phyloP scores from a whole-genome alignment of 2,888 invertebrate species.

The Lasioglossum pauxillum region DNA sequence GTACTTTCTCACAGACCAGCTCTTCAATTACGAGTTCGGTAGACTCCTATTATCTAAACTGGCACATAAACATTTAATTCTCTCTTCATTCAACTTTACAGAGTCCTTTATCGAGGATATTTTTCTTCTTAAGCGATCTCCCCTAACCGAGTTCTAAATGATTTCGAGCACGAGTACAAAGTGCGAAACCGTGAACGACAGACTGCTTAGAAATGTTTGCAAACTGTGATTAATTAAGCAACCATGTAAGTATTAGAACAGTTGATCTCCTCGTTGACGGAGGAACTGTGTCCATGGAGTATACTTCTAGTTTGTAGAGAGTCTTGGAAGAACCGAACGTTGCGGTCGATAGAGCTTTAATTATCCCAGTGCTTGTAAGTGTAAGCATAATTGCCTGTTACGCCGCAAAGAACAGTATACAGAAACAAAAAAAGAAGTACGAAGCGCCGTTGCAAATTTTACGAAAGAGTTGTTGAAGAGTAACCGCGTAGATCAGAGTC shows the following conservation, averaged over 20 bases:
- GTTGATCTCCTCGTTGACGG: background rate
- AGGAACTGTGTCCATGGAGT: background rate
- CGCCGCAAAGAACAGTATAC: background rate
- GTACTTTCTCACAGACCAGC: background rate
- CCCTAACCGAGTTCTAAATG: background rate
- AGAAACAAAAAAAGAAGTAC: background rate
- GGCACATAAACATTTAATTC: background rate
- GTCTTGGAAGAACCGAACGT: background rate
- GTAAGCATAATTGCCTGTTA: background rate
- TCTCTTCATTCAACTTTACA: background rate
- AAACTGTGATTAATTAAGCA: slow-evolving; percentile 52
- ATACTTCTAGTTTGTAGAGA: slow-evolving; percentile 16
- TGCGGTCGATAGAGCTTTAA: background rate
- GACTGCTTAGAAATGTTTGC: slow-evolving; percentile 27
- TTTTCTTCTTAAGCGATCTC: background rate
- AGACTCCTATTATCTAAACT: background rate
- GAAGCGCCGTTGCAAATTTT: background rate
- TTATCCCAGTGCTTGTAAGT: background rate
- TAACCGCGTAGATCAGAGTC: background rate
- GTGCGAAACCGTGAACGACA: slow-evolving; percentile 16
- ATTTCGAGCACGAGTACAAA: background rate
- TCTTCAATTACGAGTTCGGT: background rate
- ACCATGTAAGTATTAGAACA: slow-evolving; percentile 44
- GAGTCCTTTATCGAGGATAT: background rate
- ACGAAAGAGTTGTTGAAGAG: background rate